Base-by-base conservation (phyloP, 2,113 vertebrate genomes). In the Centropristis striata region DNA sequence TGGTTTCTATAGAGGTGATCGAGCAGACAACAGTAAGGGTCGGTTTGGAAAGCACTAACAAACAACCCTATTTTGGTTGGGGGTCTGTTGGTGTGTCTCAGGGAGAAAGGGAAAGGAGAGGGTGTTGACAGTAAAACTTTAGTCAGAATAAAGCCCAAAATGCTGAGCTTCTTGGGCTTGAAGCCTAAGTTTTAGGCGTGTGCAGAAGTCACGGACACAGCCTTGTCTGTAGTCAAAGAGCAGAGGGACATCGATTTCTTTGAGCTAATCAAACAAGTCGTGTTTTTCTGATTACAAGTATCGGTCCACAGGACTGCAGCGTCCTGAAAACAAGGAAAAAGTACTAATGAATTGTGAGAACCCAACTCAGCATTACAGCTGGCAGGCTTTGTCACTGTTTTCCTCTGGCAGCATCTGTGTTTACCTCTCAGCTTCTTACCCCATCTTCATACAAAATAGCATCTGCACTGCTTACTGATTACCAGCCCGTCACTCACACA, bases 361-460 rank as follows among this genome's bases (percentile, higher is more conserved):
- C 15, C 9, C 25, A 51, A 16, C 11, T 46, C 46, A 21, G 18
- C 50, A 6, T 28, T 6, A 5, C 44, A 27, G 27, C 42, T 47
- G 21, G 37, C 58, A 66, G 57, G 18, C 51, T 65, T 42, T 60
- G 44, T 37, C 11, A 13, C 21, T 71, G 42, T 53, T 78, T 70
- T 41, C 51, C 58, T 82, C 47, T 68, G 60, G 61, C 58, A 79
- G 42, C 60, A 49, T 68, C 60, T 72, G 59, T 66, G 65, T 69
- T 68, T 77, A 59, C 50, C 28, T 49, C 66, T 37, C 27, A 66
- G 61, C 57, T 47, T 50, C 28, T n/a, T 41, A 32, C 5, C 15
- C 25, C 1, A 8, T 69, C 60, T 67, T 10, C 13, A 58, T 16
- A 49, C 51, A 23, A 11, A 41, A 18, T 57, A 63, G 54, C 71